These are phyloP conservation scores for Collichthys lucidus DNA, from an alignment of 2,113 vertebrate species.

Conservation along the genomic window DNA sequence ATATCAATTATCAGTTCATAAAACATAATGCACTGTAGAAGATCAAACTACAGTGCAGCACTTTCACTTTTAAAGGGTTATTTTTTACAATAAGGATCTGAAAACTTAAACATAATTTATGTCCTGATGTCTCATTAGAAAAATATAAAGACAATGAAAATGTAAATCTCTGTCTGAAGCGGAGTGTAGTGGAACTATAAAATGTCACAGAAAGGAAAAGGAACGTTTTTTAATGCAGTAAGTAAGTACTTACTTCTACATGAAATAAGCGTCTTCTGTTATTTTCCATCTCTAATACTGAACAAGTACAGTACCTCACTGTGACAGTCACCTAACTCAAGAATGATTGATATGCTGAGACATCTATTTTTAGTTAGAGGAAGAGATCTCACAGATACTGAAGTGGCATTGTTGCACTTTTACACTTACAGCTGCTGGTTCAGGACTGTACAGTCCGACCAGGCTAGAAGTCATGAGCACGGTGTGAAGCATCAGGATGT, in stretches of 20 bases:
- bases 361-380: conserved; percentile 33
- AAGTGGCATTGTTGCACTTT: conserved; percentile 15
- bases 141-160: neutral
- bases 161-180: neutral
- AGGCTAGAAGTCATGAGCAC: neutral
- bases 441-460: neutral
- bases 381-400: conserved; percentile 9
- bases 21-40: neutral
- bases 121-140: neutral
- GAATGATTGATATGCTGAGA: conserved; percentile 7
- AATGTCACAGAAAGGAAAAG: no score
- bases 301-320: neutral
- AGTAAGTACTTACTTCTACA: neutral
- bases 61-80: neutral
- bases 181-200: neutral
- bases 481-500: neutral
- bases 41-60: neutral
- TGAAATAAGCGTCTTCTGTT: conserved; percentile 6
- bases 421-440: conserved; percentile 23
- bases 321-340: conserved; percentile 7
- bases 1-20: neutral
- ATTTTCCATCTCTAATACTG: neutral
- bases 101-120: neutral
- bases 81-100: neutral
- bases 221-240: neutral